These are phyloP conservation scores for Gasterosteus nipponicus DNA, from an alignment of 2,113 vertebrate genomes.

Conservation along the genomic window DNA sequence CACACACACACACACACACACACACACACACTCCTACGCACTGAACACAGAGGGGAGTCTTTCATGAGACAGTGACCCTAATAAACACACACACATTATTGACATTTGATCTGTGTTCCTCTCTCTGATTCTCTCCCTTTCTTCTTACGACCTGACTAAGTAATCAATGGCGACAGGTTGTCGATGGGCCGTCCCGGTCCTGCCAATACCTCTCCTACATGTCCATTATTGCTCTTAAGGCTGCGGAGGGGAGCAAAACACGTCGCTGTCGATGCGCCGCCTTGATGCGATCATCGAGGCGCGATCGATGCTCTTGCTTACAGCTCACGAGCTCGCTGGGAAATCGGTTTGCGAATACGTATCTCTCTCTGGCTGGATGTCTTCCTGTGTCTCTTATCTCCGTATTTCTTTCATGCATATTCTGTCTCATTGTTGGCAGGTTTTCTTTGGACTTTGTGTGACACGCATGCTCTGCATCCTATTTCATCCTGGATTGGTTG, in stretches of 20 bases:
- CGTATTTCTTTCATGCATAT: slow-evolving; percentile 25
- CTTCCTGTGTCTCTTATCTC: slow-evolving; percentile 39
- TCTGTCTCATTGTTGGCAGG: slow-evolving; percentile 56
- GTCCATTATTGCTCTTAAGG: slow-evolving; percentile 73
- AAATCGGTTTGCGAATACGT: slow-evolving; percentile 51
- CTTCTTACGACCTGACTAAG: slow-evolving; percentile 64
- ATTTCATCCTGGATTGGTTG: slow-evolving; percentile 54
- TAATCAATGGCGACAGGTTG: slow-evolving; percentile 81
- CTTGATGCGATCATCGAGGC: slow-evolving; percentile 65
- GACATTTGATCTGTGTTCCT: slow-evolving; percentile 51
- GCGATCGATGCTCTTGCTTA: slow-evolving; percentile 70
- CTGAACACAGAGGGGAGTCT: neutral
- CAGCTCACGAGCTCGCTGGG: slow-evolving; percentile 58
- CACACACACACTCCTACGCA: neutral
- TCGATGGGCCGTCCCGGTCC: slow-evolving; percentile 73
- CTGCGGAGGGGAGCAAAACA: slow-evolving; percentile 62
- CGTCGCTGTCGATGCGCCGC: slow-evolving; percentile 59
- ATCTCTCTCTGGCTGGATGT: slow-evolving; percentile 1
- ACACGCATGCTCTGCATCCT: slow-evolving; percentile 66
- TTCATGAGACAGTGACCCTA: slow-evolving; percentile 31
- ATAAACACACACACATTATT: slow-evolving; percentile 41
- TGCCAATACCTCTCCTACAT: slow-evolving; percentile 77
- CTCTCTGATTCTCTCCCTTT: slow-evolving; percentile 34
- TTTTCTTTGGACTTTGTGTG: slow-evolving; percentile 54
- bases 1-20: neutral